Evolutionary conservation across 2,888 invertebrate genomes (phyloP).

Genomic region (Acheta domesticus): DNA sequence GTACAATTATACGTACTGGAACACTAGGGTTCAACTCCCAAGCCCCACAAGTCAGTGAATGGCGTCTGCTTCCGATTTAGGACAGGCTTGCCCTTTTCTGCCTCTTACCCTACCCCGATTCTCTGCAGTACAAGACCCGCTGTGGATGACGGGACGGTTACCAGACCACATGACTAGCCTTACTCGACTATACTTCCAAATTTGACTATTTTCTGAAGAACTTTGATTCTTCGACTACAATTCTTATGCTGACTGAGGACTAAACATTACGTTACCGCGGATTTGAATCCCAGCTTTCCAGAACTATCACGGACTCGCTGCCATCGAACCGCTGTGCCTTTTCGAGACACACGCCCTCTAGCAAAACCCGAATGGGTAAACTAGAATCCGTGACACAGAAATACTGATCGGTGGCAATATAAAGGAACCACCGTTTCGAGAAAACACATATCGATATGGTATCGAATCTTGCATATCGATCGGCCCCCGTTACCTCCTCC

Average conservation of each 20-base stretch:
- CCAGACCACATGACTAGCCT: not conserved
- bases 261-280: not conserved
- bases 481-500: slow-evolving; percentile 18
- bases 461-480: slow-evolving; percentile 18
- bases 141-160: not conserved
- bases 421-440: not conserved
- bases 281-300: slow-evolving; percentile 11
- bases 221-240: not conserved
- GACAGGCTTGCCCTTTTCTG: slow-evolving; percentile 9
- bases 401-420: not conserved
- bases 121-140: not conserved
- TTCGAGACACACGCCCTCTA: not conserved
- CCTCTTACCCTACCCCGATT: not conserved
- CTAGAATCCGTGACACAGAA: not conserved
- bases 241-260: not conserved
- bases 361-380: not conserved
- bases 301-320: not conserved
- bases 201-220: no score
- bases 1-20: not conserved
- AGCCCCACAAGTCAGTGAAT: not conserved
- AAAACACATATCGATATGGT: slow-evolving; percentile 4
- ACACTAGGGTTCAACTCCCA: slow-evolving; percentile 9
- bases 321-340: not conserved
- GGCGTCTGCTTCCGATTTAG: not conserved
- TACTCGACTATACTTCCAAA: no score